Base-by-base conservation (phyloP, 2,113 vertebrate species). In the Microcebus tavaratra region DNA sequence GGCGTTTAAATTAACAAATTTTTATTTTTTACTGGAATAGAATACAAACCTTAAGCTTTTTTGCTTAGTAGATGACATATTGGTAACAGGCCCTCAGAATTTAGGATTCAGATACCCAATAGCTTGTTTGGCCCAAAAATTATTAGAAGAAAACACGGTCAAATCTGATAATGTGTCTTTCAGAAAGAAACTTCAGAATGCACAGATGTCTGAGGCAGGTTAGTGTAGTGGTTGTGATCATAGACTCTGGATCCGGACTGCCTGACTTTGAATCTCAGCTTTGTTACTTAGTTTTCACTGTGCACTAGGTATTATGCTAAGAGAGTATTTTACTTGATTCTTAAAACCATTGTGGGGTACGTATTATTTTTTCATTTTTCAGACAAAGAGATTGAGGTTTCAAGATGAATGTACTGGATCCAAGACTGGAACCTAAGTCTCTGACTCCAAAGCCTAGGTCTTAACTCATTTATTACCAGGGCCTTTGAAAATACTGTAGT, bases 1-100 rank as follows among this genome's bases (percentile, higher is more conserved):
- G 85, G 50, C 72, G 9, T 93, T 95, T 83, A 39, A 36, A 15
- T 83, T 36, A 80, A 91, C 15, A 45, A 31, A 72, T 96, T 91
- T 94, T 94, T 80, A 25, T 34, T 83, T 78, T 53, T 90, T 39
- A 82, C 20, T 86, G 6, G 7, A 93, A 29, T 48, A 84, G 59
- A 95, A 63, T 81, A 89, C 31, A 90, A 68, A 96, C 31, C 39
- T 67, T 65, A 7, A 59, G 25, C 59, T 79, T 90, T 83, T 82
- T 88, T 50, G 17, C 73, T 80, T 13, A 92, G 27, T 72, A 61
- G 45, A 72, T 83, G 50, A 65, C 17, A 61, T 36, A 14, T 25
- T 88, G 29, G 36, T 53, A 80, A 45, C 14, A 65, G 34, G 27
- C 34, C 48, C 31, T 86, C 50, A 27, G 39, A 86, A 59, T 59